Percentiles rank a stretch among this genome's conserved stretches.
Conservation (phyloP, 2,797 vertebrate species). For the Buceros bicornis region DNA sequence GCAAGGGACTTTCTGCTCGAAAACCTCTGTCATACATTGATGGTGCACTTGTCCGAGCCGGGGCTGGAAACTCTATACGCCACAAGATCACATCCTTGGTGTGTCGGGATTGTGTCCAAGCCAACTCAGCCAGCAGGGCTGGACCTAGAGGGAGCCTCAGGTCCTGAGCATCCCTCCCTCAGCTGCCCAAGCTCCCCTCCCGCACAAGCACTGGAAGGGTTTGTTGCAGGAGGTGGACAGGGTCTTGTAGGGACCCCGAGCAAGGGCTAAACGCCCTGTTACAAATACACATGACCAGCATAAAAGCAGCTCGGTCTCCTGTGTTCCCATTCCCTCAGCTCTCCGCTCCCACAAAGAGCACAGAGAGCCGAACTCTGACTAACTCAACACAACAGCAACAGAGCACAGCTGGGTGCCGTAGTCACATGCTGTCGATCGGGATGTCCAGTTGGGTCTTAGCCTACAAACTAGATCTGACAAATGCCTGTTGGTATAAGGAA, state of each 20-base stretch:
- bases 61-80: neutral
- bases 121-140: neutral
- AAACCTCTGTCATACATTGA: neutral
- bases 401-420: neutral
- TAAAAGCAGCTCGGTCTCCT: neutral
- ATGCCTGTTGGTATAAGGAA: neutral
- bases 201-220: neutral
- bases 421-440: neutral
- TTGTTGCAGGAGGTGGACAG: neutral
- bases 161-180: neutral
- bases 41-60: neutral
- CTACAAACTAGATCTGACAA: constrained; percentile 28
- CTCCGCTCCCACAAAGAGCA: neutral
- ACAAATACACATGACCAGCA: neutral
- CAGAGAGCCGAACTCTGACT: neutral
- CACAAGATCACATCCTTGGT: neutral
- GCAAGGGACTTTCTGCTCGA: neutral
- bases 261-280: neutral
- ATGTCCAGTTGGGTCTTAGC: neutral
- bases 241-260: neutral
- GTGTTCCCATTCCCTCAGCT: neutral
- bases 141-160: neutral
- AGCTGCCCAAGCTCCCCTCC: neutral
- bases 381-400: neutral
- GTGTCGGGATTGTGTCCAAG: neutral